Percentiles rank a stretch among this genome's conserved stretches.
These are phyloP conservation scores for Xenus cinereus DNA, from an alignment of 2,113 vertebrate genomes.

Conservation along the genomic window DNA sequence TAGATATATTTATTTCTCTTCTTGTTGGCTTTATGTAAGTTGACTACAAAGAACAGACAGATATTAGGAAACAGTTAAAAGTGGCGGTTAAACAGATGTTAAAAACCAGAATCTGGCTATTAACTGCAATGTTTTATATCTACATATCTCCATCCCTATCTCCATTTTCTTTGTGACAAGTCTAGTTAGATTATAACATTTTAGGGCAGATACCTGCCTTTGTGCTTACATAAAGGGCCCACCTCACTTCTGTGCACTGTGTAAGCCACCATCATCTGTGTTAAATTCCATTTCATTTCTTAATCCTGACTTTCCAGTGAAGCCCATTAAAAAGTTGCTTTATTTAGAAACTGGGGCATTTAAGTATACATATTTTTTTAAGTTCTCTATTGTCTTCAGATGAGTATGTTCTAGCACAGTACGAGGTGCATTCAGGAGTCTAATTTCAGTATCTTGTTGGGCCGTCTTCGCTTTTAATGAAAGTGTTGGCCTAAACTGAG, in stretches of 20 bases:
- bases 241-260: neutral
- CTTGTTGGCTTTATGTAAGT: neutral
- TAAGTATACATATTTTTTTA: neutral
- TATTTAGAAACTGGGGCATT: neutral
- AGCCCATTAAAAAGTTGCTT: neutral
- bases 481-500: neutral
- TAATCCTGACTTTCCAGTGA: neutral
- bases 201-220: neutral
- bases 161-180: neutral
- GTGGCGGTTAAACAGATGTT: neutral
- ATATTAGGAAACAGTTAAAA: neutral
- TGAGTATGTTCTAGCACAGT: neutral
- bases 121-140: neutral
- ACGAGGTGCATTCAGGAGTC: neutral
- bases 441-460: neutral
- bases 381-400: neutral
- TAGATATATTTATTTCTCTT: neutral
- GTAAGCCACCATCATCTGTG: neutral
- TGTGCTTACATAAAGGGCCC: neutral
- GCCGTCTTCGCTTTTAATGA: neutral
- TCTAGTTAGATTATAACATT: neutral
- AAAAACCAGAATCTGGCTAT: neutral
- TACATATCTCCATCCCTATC: neutral
- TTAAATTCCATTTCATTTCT: neutral
- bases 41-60: neutral